Evolutionary conservation across 2,888 invertebrate species (phyloP), one percentile per base, ranked within the genome.

Genomic region (Oxyscelio sp.): DNA sequence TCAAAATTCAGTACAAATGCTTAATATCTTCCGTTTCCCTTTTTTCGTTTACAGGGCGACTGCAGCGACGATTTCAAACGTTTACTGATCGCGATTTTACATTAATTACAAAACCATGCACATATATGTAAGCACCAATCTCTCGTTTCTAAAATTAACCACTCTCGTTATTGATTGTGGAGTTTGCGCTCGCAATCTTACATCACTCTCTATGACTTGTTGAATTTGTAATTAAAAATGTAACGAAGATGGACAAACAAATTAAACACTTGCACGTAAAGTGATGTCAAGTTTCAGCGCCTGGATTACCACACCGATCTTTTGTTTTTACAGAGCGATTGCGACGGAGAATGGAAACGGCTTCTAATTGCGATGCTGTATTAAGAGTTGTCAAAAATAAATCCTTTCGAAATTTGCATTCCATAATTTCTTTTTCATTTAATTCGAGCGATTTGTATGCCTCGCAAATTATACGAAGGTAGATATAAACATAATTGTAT

Each of bases 1-100:
- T 63, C 31, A 11, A 48, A 48, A 61, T 6, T 24, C 4, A 27
- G 24, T 8, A 50, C 43, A 19, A 4, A 6, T 38, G 65, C 71
- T 83, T 82, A 70, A 63, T 71, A 83, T 19, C 31, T 75, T 81
- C 11, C 24, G 50, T 74, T 81, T 75, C 59, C 48, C 56, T 66
- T 81, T 81, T 75, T 85, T 73, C 79, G 52, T 91, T 94, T 94
- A 70, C 94, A 94, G 94, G n/a, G n/a, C n/a, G n/a, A n/a, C n/a
- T 94, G 94, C 94, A 84, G 92, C 89, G 91, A 90, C 70, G 93
- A 94, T 79, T 91, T 92, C 89, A 94, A 94, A 91, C 89, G 89
- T 86, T 93, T 94, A 90, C 91, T 94, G 90, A 92, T 93, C 87
- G 87, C 92, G 81, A 88, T 94, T 85, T 89, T 93, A 90, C 90